phyloP scores from a whole-genome alignment of 2,113 vertebrate genomes.

The Cricetomys ansorgei region DNA sequence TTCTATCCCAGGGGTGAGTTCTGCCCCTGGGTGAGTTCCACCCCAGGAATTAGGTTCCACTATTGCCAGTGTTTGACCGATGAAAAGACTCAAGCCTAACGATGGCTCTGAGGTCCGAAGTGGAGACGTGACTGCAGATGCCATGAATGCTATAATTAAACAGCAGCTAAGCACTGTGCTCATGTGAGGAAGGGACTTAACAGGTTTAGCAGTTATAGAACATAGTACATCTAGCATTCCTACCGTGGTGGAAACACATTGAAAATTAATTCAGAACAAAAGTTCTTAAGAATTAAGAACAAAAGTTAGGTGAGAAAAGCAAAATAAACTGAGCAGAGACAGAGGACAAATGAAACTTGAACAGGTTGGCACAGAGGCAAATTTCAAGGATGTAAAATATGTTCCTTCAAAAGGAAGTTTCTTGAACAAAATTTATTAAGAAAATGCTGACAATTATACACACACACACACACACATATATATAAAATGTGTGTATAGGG shows the following conservation, averaged over 20 bases:
- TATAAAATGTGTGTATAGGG: background rate
- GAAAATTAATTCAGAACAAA: constrained; percentile 19
- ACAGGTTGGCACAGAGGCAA: background rate
- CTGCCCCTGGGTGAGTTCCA: too few relatives aligned
- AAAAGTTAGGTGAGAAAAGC: background rate
- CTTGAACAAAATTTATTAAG: background rate
- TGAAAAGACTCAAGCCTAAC: background rate
- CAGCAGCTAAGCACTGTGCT: background rate
- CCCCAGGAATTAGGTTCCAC: background rate
- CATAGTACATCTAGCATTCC: background rate
- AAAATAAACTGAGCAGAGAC: background rate
- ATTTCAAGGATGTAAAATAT: background rate
- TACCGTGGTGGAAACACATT: background rate
- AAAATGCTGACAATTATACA: background rate
- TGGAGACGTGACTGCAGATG: background rate
- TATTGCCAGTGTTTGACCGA: background rate
- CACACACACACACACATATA: too few relatives aligned
- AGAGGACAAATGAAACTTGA: background rate
- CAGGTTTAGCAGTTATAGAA: background rate
- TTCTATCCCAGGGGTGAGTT: too few relatives aligned
- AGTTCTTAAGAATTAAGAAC: background rate
- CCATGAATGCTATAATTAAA: background rate
- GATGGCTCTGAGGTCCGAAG: background rate
- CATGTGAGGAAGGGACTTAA: background rate
- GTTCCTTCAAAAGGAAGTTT: background rate